Base-by-base conservation (phyloP, 2,113 vertebrate genomes). In the Chamaea fasciata region DNA sequence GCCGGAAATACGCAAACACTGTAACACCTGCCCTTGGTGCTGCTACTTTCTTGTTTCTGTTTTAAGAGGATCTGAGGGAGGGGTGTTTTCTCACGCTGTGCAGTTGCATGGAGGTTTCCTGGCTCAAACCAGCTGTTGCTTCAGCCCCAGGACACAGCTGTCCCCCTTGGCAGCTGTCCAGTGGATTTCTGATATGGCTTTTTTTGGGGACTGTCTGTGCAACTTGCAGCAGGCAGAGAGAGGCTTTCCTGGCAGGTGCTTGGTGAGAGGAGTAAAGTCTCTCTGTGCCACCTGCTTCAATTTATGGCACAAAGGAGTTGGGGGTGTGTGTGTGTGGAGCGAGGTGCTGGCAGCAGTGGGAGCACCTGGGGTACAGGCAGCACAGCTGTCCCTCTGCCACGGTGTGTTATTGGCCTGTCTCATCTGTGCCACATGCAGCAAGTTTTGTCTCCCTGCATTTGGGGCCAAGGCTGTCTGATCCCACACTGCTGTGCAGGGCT, bases 251-350 rank as follows among this genome's bases (percentile, higher is more conserved):
- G 57, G 10, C 42, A 47, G 39, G 15, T 81, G 37, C 28, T 91
- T 56, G 31, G 6, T 1, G 7, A 65, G 28, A 9, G 33, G 15
- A n/a, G 9, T 62, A 5, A 59, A 76, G 46, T 31, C 28, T 64
- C 7, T 63, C n/a, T 49, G 15, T 63, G 19, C 7, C 23, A 17
- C 6, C 19, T 64, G 1, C 31, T 77, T 79, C 1, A 3, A 14
- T 52, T 77, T 6, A 13, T 3, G 1, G 22, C 39, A 9, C 14
- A 6, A 9, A 68, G 63, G 41, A 3, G 0, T 5, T 33, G 39
- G 47, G 13, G 5, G 19, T 8, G 1, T 35, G 39, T 0, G 0
- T 24, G 27, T 31, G 0, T 24, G 64, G 55, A 28, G 23, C 0
- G 0, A 27, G 50, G 39, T 62, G 37, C n/a, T 0, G 0, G 33